Percentiles rank a stretch among this genome's conserved stretches.
phyloP scores from a whole-genome alignment of 2,113 vertebrate species.

The Pelmatolapia mariae region DNA sequence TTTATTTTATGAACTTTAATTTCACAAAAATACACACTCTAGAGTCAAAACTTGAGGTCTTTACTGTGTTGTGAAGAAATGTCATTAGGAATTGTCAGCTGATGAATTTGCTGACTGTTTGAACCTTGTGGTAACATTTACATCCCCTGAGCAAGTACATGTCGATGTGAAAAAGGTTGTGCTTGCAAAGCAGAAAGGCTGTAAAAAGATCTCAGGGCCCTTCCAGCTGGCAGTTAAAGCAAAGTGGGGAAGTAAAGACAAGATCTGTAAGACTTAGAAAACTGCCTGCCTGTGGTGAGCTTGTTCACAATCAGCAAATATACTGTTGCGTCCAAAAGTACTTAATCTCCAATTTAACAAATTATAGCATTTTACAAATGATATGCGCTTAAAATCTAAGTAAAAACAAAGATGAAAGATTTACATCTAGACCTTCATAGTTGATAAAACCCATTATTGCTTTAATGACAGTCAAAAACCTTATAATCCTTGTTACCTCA shows the following conservation, averaged over 20 bases:
- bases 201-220: neutral
- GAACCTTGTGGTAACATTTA: neutral
- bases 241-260: neutral
- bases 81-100: neutral
- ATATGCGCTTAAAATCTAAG: neutral
- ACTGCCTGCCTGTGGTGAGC: neutral
- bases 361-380: neutral
- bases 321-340: neutral
- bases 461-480: neutral
- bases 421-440: neutral
- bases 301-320: neutral
- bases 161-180: neutral
- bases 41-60: rapidly evolving
- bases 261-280: neutral
- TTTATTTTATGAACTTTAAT: neutral
- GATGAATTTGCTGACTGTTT: neutral
- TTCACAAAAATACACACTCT: neutral
- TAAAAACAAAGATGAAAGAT: neutral
- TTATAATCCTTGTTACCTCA: neutral
- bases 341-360: neutral
- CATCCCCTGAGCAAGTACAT: neutral
- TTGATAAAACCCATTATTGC: neutral
- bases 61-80: neutral
- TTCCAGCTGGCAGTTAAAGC: neutral
- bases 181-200: neutral